These are phyloP conservation scores for Drosophila ercepeae DNA, from an alignment of 1,140 invertebrate genomes.

Conservation along the genomic window DNA sequence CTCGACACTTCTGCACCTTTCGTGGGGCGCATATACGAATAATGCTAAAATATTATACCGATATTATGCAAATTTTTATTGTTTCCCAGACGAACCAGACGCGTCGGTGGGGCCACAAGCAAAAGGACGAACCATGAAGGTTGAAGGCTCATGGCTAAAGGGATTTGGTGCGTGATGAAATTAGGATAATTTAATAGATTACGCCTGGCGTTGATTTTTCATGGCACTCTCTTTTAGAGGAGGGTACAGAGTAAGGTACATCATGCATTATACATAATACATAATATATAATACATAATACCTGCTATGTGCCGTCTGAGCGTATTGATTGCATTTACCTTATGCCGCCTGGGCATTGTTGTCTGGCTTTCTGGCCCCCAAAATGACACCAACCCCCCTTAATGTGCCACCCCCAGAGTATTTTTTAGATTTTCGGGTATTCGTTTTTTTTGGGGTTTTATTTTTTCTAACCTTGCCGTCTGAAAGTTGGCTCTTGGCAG, in stretches of 20 bases:
- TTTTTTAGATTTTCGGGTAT: slow-evolving; percentile 27
- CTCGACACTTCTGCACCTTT: slow-evolving; percentile 72
- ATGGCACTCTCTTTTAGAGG: slow-evolving; percentile 49
- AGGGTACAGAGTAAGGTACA: too few species aligned
- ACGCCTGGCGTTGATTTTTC: slow-evolving; percentile 77
- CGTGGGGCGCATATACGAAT: slow-evolving; percentile 50
- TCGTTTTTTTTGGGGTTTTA: slow-evolving; percentile 30
- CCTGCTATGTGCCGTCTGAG: slow-evolving; percentile 77
- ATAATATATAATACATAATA: slow-evolving; percentile 67
- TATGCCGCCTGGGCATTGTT: slow-evolving; percentile 57
- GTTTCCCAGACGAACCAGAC: slow-evolving; percentile 58
- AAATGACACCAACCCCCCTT: slow-evolving; percentile 32
- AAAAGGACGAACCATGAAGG: slow-evolving; percentile 11
- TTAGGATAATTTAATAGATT: slow-evolving; percentile 83
- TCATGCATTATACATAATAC: slow-evolving; percentile 75
- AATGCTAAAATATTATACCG: slow-evolving; percentile 83
- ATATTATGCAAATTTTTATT: slow-evolving; percentile 83
- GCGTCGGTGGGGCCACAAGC: too few species aligned
- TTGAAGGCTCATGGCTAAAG: slow-evolving; percentile 62
- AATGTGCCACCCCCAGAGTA: slow-evolving; percentile 33
- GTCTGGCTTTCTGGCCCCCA: slow-evolving; percentile 53
- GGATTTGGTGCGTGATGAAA: slow-evolving; percentile 82
- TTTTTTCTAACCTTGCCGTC: slow-evolving; percentile 19
- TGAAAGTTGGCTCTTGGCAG: slow-evolving; percentile 40
- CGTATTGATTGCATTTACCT: slow-evolving; percentile 79